Conservation (phyloP, 2,113 vertebrate species). For the Hucho hucho region DNA sequence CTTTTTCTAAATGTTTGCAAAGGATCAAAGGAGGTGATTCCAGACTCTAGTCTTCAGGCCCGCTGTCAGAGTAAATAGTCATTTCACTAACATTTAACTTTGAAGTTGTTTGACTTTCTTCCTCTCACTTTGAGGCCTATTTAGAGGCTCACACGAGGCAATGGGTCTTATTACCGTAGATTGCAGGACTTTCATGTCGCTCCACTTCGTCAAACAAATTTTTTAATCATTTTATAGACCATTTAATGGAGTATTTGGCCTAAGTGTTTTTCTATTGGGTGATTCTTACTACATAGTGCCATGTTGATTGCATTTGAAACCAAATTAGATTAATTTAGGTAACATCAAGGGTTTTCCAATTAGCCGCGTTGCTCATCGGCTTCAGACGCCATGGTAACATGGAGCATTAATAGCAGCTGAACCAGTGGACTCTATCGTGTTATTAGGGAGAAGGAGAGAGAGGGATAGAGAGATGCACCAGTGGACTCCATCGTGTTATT, state of each 20-base stretch:
- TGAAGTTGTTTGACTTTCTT: neutral
- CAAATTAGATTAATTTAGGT: conserved; percentile 61
- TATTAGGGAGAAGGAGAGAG: conserved; percentile 35
- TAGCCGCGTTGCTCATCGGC: conserved; percentile 64
- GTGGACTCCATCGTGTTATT: too few species aligned
- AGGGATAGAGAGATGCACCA: conserved; percentile 37
- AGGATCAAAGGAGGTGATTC: conserved; percentile 46
- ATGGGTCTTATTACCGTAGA: neutral
- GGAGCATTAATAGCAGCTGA: conserved; percentile 61
- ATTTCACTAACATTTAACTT: neutral
- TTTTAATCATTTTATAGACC: neutral
- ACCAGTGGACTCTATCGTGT: conserved; percentile 37
- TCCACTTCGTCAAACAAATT: neutral
- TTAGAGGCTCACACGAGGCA: neutral
- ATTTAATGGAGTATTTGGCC: neutral
- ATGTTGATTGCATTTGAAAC: conserved; percentile 48
- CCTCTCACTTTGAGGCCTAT: neutral
- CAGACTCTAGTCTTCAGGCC: conserved; percentile 9
- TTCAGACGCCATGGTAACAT: conserved; percentile 29
- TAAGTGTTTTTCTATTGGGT: neutral
- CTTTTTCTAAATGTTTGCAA: conserved; percentile 36
- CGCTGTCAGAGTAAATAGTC: neutral
- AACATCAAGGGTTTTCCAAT: conserved; percentile 64
- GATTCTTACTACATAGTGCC: conserved; percentile 18
- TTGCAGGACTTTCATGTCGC: neutral